phyloP scores from a whole-genome alignment of 2,113 vertebrate genomes.

The Caracal caracal region DNA sequence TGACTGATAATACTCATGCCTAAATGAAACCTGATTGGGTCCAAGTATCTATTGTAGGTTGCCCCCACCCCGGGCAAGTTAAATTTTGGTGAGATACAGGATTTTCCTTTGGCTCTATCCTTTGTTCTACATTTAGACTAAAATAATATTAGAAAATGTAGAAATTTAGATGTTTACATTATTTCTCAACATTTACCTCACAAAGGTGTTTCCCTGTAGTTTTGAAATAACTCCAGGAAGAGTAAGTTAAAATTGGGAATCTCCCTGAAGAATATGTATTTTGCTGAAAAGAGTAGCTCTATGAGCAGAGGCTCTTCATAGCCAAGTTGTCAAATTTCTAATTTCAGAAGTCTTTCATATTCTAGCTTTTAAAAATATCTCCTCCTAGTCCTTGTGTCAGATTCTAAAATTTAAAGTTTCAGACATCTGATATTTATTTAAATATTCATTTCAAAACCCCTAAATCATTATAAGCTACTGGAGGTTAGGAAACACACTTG shows the following conservation, averaged over 20 bases:
- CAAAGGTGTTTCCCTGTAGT: neutral
- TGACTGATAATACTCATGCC: neutral
- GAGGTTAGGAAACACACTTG: neutral
- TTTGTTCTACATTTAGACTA: neutral
- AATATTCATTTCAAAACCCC: neutral
- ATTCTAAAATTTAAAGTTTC: neutral
- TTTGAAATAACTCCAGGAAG: neutral
- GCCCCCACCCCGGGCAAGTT: neutral
- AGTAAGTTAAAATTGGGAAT: neutral
- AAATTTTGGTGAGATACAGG: neutral
- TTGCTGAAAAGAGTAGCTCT: neutral
- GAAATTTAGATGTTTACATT: neutral
- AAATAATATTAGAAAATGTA: neutral
- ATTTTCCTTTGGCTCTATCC: neutral
- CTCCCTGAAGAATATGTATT: neutral
- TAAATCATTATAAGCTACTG: neutral
- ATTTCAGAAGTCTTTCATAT: neutral
- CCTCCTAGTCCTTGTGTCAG: neutral
- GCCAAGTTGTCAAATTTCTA: neutral
- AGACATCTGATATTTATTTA: neutral
- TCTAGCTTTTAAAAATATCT: neutral
- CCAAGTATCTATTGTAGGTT: neutral
- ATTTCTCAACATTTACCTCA: neutral
- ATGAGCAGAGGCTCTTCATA: neutral
- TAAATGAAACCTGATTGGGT: neutral